Conservation (phyloP, 2,113 vertebrate species). For the Sciurus niger region DNA sequence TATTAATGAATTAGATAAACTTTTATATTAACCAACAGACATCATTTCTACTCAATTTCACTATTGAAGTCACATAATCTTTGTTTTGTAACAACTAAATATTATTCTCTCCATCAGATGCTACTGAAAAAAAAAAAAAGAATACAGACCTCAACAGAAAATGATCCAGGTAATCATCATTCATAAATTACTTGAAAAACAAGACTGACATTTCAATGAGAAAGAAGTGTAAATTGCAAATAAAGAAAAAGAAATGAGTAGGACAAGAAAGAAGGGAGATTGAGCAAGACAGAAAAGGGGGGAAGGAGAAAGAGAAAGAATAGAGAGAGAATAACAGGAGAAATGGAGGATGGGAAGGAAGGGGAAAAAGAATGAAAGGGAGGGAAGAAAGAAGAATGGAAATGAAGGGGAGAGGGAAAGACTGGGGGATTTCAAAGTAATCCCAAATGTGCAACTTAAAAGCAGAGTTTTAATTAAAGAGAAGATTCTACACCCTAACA, state of each 20-base stretch:
- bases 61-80: background rate
- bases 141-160: slow-evolving; percentile 59
- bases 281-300: background rate
- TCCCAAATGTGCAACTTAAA: background rate
- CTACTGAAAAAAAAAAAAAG: background rate
- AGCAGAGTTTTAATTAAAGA: background rate
- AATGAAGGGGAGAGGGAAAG: too few species aligned
- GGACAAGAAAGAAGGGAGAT: background rate
- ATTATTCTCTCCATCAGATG: slow-evolving; percentile 59
- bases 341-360: background rate
- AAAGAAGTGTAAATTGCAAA: slow-evolving; percentile 7
- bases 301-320: rapidly evolving
- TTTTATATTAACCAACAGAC: slow-evolving; percentile 80
- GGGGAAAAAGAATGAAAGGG: rapidly evolving
- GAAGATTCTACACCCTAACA: background rate
- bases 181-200: slow-evolving; percentile 59
- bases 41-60: slow-evolving; percentile 79
- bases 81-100: slow-evolving; percentile 70
- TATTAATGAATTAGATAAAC: slow-evolving; percentile 84
- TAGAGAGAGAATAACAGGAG: rapidly evolving
- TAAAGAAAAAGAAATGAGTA: background rate
- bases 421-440: background rate
- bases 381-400: rapidly evolving
- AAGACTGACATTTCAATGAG: slow-evolving; percentile 65
- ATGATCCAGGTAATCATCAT: slow-evolving; percentile 1